Base-by-base conservation (phyloP, 2,113 vertebrate genomes). In the Garra rufa region DNA sequence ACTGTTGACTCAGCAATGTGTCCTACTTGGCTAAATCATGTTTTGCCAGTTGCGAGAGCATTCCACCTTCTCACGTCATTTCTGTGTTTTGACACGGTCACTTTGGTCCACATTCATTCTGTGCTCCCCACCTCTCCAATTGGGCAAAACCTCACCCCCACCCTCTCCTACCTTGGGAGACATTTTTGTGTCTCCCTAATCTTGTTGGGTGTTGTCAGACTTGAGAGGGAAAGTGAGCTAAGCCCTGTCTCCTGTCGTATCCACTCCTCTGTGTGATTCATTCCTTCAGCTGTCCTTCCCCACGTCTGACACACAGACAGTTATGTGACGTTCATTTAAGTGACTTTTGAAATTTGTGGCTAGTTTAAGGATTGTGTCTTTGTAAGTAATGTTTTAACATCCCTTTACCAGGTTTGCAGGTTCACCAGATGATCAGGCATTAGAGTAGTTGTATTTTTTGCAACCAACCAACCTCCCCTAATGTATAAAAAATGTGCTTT, bases 81-180 rank as follows among this genome's bases (percentile, higher is more conserved):
- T 83, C 19, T 84, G 85, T 89, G 83, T 79, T 82, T 70, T 76
- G 52, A 59, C 34, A 78, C 73, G 63, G 61, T 83, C 52, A 76
- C 86, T 81, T 74, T 88, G 84, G 84, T 86, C 81, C 88, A 89
- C 91, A 92, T 93, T 88, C 93, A 92, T 92, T 91, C 89, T 91
- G 92, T 93, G 89, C 90, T 89, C 91, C 91, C 90, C 93, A 93
- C 92, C 87, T 91, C 79, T 93, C 91, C 86, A 79, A 87, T 90
- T 80, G 41, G 48, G 52, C 50, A 6, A 46, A 48, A 9, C 24
- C 41, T 38, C 34, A 71, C 15, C 63, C 34, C 28, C 44, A 57
- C 55, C n/a, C 50, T 77, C 30, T 50, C 43, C 26, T 19, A 48
- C 11, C 4, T 3, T 57, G 19, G 6, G 5, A 61, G 17, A 59